Conservation (phyloP, 1,140 invertebrate genomes). For the Neodiprion lecontei region DNA sequence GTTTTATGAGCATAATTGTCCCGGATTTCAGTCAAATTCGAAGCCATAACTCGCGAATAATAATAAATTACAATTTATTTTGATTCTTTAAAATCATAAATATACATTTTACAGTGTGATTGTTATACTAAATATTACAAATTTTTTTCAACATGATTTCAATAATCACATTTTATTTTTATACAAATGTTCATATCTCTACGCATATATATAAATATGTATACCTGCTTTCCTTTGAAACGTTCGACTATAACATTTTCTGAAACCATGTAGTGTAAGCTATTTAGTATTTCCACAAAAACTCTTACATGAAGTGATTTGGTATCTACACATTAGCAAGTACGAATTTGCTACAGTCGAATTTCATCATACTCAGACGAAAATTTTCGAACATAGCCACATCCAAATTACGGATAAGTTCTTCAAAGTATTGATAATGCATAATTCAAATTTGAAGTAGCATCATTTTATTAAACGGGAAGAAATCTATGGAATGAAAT, state of each 20-base stretch:
- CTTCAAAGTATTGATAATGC: too few relatives aligned
- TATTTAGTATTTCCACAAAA: neutral
- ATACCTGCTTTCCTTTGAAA: slow-evolving; percentile 17
- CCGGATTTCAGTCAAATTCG: too few relatives aligned
- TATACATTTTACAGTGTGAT: neutral
- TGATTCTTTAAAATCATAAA: slow-evolving; percentile 45
- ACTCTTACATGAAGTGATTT: neutral
- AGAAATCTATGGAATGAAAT: neutral
- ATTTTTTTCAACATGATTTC: slow-evolving; percentile 9
- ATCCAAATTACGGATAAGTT: neutral
- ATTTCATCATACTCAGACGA: neutral
- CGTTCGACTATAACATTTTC: slow-evolving; percentile 4
- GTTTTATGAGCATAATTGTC: neutral
- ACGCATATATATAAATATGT: slow-evolving; percentile 9
- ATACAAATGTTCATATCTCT: slow-evolving; percentile 15
- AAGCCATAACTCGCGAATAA: slow-evolving; percentile 13
- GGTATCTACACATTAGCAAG: neutral
- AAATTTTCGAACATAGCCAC: neutral
- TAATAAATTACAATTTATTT: slow-evolving; percentile 57
- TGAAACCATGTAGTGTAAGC: slow-evolving; percentile 1
- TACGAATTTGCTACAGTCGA: neutral
- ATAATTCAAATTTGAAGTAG: neutral
- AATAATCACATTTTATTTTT: neutral
- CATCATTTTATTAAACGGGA: neutral
- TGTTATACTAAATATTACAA: slow-evolving; percentile 13